These are phyloP conservation scores for Macaria notata DNA, from an alignment of 2,888 invertebrate genomes.

Conservation along the genomic window DNA sequence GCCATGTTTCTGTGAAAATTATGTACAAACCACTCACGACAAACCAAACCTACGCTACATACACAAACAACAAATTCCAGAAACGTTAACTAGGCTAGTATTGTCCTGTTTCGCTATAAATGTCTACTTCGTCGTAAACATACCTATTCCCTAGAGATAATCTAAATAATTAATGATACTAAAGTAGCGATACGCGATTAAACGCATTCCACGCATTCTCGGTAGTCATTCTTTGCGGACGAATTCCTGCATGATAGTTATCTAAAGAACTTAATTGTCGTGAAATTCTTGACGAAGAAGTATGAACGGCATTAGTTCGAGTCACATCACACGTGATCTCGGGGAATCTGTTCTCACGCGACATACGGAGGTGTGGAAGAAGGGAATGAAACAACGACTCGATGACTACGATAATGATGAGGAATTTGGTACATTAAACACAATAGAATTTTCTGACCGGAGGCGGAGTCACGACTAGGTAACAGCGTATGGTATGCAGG, in stretches of 20 bases:
- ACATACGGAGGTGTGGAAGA: slow-evolving; percentile 46
- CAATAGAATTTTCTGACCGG: slow-evolving; percentile 77
- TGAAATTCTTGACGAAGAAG: slow-evolving; percentile 56
- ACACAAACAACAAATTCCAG: too few relatives aligned
- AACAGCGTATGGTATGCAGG: slow-evolving; percentile 53
- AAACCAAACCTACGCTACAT: too few relatives aligned
- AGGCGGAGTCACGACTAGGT: slow-evolving; percentile 60
- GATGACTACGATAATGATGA: slow-evolving; percentile 69
- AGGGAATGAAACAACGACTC: slow-evolving; percentile 56
- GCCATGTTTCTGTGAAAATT: too few relatives aligned
- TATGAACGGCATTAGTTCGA: slow-evolving; percentile 51
- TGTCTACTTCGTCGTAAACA: slow-evolving; percentile 34
- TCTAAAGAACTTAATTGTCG: slow-evolving; percentile 58
- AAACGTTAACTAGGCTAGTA: too few relatives aligned
- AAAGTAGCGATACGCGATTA: slow-evolving; percentile 43
- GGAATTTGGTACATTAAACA: slow-evolving; percentile 78
- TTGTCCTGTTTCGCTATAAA: not conserved
- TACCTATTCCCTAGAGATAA: slow-evolving; percentile 39
- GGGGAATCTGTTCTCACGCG: slow-evolving; percentile 41
- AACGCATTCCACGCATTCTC: slow-evolving; percentile 53
- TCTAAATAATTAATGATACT: slow-evolving; percentile 43
- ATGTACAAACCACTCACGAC: too few relatives aligned
- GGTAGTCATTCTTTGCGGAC: slow-evolving; percentile 49
- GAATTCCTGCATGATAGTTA: slow-evolving; percentile 44
- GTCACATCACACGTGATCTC: slow-evolving; percentile 45